Evolutionary conservation across 2,888 invertebrate species (phyloP).

Genomic region (Shargacucullia verbasci): DNA sequence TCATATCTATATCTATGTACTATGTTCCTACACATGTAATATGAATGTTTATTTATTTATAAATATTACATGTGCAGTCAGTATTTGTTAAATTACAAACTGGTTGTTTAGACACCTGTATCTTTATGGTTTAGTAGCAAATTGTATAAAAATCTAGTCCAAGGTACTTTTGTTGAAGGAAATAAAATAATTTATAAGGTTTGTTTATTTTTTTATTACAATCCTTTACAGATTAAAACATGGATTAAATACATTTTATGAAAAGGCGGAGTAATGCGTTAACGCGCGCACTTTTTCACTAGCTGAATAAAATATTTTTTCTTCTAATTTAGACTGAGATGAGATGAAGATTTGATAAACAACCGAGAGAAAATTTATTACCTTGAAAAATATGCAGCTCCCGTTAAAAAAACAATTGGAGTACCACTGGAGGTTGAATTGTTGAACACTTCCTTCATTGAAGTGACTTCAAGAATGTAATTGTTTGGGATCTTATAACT

Average conservation of each 20-base stretch:
- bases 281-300: not conserved
- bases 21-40: too few relatives aligned
- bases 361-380: not conserved
- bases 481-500: too few relatives aligned
- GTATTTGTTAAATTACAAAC: conserved; percentile 2
- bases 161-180: conserved; percentile 31
- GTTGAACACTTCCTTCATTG: too few relatives aligned
- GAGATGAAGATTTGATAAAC: too few relatives aligned
- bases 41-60: too few relatives aligned
- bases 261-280: conserved; percentile 8
- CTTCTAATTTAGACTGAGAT: too few relatives aligned
- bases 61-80: conserved; percentile 37
- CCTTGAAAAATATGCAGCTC: not conserved
- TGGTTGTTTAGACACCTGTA: conserved; percentile 9
- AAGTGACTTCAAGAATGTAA: too few relatives aligned
- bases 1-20: conserved; percentile 4
- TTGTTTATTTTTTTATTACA: conserved; percentile 36
- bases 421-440: too few relatives aligned
- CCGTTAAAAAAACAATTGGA: too few relatives aligned
- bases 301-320: not conserved
- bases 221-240: conserved; percentile 2
- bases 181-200: conserved; percentile 49
- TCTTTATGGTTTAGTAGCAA: conserved; percentile 7
- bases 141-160: conserved; percentile 33
- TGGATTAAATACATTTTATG: not conserved